These are phyloP conservation scores for Bombyx mandarina DNA, from an alignment of 1,140 invertebrate species.

Conservation along the genomic window DNA sequence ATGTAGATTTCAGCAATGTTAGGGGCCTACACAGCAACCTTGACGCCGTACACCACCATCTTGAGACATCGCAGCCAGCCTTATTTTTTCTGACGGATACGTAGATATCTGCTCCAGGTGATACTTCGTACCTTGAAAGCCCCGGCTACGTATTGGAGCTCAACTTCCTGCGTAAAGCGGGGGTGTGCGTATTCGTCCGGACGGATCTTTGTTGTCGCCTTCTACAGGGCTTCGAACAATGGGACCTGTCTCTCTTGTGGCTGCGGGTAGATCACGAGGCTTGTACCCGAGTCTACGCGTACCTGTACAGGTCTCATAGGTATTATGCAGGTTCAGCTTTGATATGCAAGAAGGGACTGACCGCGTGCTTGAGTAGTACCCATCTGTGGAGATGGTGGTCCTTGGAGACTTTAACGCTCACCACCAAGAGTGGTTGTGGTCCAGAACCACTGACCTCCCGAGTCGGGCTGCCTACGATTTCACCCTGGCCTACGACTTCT, in stretches of 20 bases:
- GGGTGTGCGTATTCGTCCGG: slow-evolving; percentile 9
- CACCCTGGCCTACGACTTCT: too few species aligned
- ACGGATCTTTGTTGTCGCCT: slow-evolving; percentile 5
- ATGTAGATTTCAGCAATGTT: slow-evolving; percentile 3
- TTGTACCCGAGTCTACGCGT: neutral
- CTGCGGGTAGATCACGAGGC: neutral
- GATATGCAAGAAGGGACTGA: neutral
- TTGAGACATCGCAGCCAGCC: slow-evolving; percentile 1
- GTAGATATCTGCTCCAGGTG: slow-evolving; percentile 11
- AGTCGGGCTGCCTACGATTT: too few species aligned
- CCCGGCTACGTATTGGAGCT: slow-evolving; percentile 16
- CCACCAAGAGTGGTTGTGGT: too few species aligned
- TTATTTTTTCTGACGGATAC: slow-evolving; percentile 12
- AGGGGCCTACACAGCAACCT: too few species aligned
- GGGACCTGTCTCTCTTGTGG: too few species aligned
- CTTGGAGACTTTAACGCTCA: too few species aligned
- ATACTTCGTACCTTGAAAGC: slow-evolving; percentile 16
- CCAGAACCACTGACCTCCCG: too few species aligned
- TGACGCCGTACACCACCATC: too few species aligned
- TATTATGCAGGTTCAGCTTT: neutral
- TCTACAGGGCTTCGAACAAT: slow-evolving; percentile 11
- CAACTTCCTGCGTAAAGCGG: slow-evolving; percentile 12
- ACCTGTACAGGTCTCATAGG: neutral
- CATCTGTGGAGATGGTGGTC: too few species aligned
- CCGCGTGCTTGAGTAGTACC: neutral